Conservation (phyloP, 2,888 invertebrate genomes). For the Leptinotarsa peninsularis region DNA sequence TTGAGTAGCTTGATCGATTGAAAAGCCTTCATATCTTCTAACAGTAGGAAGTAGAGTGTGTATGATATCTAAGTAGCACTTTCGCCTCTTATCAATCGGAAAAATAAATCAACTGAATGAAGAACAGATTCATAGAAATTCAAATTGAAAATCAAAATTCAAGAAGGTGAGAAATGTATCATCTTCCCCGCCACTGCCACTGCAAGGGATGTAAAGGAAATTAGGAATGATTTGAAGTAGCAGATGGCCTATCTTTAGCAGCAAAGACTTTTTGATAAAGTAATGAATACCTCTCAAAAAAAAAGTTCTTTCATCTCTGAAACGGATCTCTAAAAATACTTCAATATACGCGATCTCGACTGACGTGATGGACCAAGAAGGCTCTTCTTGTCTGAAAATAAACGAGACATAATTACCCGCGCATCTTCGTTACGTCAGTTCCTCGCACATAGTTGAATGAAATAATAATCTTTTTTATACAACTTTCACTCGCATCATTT, state of each 20-base stretch:
- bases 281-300: background rate
- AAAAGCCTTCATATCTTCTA: too few species aligned
- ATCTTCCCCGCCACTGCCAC: background rate
- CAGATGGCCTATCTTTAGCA: background rate
- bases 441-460: conserved; percentile 3
- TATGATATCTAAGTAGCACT: too few species aligned
- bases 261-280: background rate
- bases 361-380: background rate
- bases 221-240: background rate
- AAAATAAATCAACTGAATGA: too few species aligned
- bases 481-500: conserved; percentile 11
- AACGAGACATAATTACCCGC: background rate
- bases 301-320: conserved; percentile 11
- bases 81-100: too few species aligned
- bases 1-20: too few species aligned
- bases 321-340: conserved; percentile 14
- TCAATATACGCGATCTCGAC: background rate
- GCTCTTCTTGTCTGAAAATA: background rate
- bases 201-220: background rate
- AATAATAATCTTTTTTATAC: conserved; percentile 9
- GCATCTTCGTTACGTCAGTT: background rate
- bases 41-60: too few species aligned
- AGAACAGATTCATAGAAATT: too few species aligned
- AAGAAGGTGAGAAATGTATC: background rate
- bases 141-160: too few species aligned